Evolutionary conservation across 2,113 vertebrate genomes (phyloP).

Genomic region (Tretioscincus oriximinensis): DNA sequence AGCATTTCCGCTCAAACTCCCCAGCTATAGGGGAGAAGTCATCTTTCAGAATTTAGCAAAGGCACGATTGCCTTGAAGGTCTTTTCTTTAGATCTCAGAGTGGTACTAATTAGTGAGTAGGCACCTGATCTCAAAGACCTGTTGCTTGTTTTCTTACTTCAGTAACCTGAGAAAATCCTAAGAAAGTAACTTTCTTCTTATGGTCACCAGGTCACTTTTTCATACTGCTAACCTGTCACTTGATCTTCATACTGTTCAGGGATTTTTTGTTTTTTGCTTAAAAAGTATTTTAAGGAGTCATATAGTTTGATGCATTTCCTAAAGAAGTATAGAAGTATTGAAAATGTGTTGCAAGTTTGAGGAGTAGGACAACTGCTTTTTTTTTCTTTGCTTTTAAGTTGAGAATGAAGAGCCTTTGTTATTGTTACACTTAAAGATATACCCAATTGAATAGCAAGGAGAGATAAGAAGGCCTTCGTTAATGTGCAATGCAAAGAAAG

Average conservation of each 20-base stretch:
- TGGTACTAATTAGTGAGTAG: constrained; percentile 38
- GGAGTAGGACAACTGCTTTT: too few relatives aligned
- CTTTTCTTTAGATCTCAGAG: constrained; percentile 45
- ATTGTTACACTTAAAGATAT: too few relatives aligned
- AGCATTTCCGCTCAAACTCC: constrained; percentile 9
- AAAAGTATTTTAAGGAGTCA: too few relatives aligned
- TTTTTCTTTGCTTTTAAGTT: too few relatives aligned
- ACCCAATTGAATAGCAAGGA: too few relatives aligned
- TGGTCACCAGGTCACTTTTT: constrained; percentile 45
- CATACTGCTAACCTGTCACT: constrained; percentile 15
- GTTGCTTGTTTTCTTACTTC: constrained; percentile 36
- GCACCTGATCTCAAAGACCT: constrained; percentile 46
- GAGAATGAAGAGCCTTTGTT: too few relatives aligned
- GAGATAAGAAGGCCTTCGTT: too few relatives aligned
- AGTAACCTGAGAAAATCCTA: constrained; percentile 41
- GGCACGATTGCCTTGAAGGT: constrained; percentile 31
- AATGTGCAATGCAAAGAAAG: too few relatives aligned
- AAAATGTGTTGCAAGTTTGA: too few relatives aligned
- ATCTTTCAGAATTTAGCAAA: constrained; percentile 25
- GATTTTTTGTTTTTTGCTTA: too few relatives aligned
- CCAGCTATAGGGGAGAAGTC: background rate
- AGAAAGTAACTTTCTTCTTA: constrained; percentile 38
- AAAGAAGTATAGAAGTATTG: too few relatives aligned
- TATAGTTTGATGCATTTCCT: too few relatives aligned
- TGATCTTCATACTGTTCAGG: constrained; percentile 7